These are phyloP conservation scores for Papilio helenus DNA, from an alignment of 1,140 invertebrate species.

Conservation along the genomic window DNA sequence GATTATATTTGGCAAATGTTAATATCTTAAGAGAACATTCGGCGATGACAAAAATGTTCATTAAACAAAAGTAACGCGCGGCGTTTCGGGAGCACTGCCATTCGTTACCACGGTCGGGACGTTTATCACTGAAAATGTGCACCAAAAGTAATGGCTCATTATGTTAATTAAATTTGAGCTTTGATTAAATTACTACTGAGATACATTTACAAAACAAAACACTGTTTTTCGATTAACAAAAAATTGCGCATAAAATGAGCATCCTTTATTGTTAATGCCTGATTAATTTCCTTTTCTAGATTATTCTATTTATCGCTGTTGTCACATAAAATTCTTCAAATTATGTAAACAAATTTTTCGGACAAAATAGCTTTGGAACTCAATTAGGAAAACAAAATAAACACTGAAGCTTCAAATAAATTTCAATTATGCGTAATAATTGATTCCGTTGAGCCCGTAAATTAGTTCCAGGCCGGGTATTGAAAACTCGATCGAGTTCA, in stretches of 20 bases:
- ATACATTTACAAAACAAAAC: neutral
- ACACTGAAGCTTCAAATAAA: constrained; percentile 1
- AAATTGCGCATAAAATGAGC: neutral
- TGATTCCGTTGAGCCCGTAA: constrained; percentile 22
- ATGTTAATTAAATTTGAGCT: neutral
- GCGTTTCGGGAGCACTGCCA: neutral
- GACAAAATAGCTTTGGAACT: neutral
- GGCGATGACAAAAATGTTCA: constrained; percentile 14
- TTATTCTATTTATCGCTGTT: neutral
- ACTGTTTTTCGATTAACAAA: neutral
- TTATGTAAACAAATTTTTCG: neutral
- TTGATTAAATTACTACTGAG: neutral
- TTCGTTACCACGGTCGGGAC: neutral
- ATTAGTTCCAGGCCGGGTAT: constrained; percentile 37
- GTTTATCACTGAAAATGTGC: constrained; percentile 17
- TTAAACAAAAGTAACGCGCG: constrained; percentile 4
- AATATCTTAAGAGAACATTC: constrained; percentile 29
- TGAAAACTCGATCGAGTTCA: constrained; percentile 41
- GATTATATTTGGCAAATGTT: constrained; percentile 35
- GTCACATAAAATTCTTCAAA: neutral
- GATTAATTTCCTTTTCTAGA: too few species aligned
- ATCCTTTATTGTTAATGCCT: neutral
- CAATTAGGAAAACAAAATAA: constrained; percentile 17
- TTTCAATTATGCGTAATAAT: constrained; percentile 26
- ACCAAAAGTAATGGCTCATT: neutral